A percentile compares a stretch with the other conserved stretches of the same genome.
Conservation (phyloP, 2,888 invertebrate species). For the Melanargia galathea region DNA sequence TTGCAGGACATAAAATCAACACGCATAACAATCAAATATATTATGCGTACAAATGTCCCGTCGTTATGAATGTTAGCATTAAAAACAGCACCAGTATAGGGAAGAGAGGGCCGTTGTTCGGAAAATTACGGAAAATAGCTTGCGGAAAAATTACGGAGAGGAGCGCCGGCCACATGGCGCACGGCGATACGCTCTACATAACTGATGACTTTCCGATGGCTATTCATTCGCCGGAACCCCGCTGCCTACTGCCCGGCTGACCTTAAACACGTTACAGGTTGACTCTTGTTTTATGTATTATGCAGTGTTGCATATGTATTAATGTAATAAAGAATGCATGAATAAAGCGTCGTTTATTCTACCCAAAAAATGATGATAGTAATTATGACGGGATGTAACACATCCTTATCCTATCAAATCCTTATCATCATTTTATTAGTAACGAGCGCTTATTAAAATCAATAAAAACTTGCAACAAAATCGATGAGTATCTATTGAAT, state of each 20-base stretch:
- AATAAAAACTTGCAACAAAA: conserved; percentile 19
- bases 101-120: conserved; percentile 62
- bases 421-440: too few species aligned
- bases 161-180: conserved; percentile 74
- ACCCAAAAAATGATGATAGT: too few species aligned
- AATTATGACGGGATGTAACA: background rate
- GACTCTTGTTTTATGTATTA: conserved; percentile 5
- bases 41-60: conserved; percentile 46
- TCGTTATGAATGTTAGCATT: conserved; percentile 53
- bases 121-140: conserved; percentile 71
- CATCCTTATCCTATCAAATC: too few species aligned
- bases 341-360: too few species aligned
- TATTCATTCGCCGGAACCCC: conserved; percentile 70
- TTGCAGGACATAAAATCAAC: conserved; percentile 20
- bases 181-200: conserved; percentile 75
- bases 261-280: conserved; percentile 41
- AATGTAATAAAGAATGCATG: background rate
- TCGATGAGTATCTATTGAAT: conserved; percentile 6
- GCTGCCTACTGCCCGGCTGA: conserved; percentile 31
- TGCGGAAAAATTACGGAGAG: conserved; percentile 73
- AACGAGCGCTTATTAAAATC: background rate
- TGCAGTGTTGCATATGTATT: background rate
- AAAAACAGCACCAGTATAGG: conserved; percentile 62
- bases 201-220: conserved; percentile 81
- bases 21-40: conserved; percentile 32